Evolutionary conservation across 1,140 invertebrate genomes (phyloP).

Genomic region (Solenopsis invicta): DNA sequence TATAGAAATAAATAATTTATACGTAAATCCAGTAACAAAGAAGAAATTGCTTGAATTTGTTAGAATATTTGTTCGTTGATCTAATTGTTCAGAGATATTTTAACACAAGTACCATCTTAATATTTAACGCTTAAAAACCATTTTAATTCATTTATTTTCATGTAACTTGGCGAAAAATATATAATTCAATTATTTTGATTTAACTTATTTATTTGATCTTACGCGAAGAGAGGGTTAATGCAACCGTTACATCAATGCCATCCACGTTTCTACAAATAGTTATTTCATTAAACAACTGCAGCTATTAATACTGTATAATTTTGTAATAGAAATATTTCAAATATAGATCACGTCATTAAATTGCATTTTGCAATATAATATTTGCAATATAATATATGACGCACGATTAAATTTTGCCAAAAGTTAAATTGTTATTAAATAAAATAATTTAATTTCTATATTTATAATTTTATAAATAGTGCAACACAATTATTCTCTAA

Average conservation of each 20-base stretch:
- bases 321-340: slow-evolving; percentile 19
- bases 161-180: background rate
- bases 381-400: too few relatives aligned
- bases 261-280: slow-evolving; percentile 38
- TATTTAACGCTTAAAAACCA: background rate
- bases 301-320: slow-evolving; percentile 16
- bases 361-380: background rate
- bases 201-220: slow-evolving; percentile 22
- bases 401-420: background rate
- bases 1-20: slow-evolving; percentile 4
- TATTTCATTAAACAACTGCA: slow-evolving; percentile 34
- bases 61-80: background rate
- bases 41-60: background rate
- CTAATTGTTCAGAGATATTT: background rate
- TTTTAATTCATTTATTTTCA: background rate
- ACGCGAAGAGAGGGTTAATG: background rate
- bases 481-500: background rate
- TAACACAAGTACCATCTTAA: background rate
- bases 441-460: background rate
- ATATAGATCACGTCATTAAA: slow-evolving; percentile 21
- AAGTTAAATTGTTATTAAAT: background rate
- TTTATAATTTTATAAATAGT: background rate
- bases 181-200: background rate
- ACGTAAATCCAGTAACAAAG: background rate
- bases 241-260: slow-evolving; percentile 25